phyloP scores from a whole-genome alignment of 2,888 invertebrate genomes.

The Lydus trimaculatus region DNA sequence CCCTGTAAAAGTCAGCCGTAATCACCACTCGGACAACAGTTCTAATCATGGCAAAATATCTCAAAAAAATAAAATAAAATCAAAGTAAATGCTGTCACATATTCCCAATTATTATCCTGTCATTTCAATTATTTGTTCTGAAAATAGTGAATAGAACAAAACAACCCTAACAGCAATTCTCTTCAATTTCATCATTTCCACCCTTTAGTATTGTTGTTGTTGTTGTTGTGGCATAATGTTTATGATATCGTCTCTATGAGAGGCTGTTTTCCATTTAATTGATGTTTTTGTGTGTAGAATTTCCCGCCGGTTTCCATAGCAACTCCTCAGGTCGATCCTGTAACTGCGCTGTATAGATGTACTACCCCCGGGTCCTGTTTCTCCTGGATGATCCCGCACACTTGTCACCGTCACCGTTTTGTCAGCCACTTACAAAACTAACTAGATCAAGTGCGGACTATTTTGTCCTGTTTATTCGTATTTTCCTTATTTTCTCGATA shows the following conservation, averaged over 20 bases:
- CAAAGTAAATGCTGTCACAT: not conserved
- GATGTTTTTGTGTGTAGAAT: slow-evolving; percentile 49
- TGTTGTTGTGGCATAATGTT: not conserved
- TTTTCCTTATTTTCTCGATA: slow-evolving; percentile 24
- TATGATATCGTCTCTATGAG: not conserved
- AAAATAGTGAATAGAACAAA: not conserved
- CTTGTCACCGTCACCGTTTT: slow-evolving; percentile 35
- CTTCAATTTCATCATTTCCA: slow-evolving; percentile 10
- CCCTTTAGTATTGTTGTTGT: not conserved
- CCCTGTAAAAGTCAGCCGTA: not conserved
- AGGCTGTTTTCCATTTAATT: slow-evolving; percentile 37
- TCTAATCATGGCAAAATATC: not conserved
- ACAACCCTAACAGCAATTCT: not conserved
- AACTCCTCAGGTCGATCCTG: slow-evolving; percentile 57
- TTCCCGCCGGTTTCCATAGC: slow-evolving; percentile 58
- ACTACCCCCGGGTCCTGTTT: slow-evolving; percentile 37
- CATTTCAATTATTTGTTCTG: not conserved
- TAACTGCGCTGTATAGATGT: slow-evolving; percentile 48
- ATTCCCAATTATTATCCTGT: not conserved
- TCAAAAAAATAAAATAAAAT: too few species aligned
- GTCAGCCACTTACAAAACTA: not conserved
- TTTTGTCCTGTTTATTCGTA: slow-evolving; percentile 14
- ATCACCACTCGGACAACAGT: not conserved
- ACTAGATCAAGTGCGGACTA: slow-evolving; percentile 23
- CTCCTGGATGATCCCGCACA: slow-evolving; percentile 48